Conservation (phyloP, 2,888 invertebrate genomes). For the Nomada goodeniana region DNA sequence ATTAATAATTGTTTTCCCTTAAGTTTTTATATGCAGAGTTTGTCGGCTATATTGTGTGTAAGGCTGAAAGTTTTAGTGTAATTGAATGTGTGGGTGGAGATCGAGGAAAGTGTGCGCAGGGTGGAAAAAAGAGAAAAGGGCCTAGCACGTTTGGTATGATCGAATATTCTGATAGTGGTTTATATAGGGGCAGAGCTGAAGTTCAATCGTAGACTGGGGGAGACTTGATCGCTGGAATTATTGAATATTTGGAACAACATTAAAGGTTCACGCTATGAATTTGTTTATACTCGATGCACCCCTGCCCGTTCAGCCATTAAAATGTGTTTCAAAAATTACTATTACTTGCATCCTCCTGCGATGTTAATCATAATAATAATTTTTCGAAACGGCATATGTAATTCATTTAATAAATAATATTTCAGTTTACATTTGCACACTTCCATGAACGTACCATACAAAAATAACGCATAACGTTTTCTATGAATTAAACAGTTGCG, state of each 20-base stretch:
- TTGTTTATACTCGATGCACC: neutral
- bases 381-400: too few relatives aligned
- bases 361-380: too few relatives aligned
- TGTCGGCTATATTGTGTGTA: neutral
- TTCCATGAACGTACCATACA: too few relatives aligned
- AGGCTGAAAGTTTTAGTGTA: neutral
- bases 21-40: neutral
- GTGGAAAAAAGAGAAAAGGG: neutral
- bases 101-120: neutral
- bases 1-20: neutral
- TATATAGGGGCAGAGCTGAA: neutral
- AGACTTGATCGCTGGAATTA: slow-evolving; percentile 3
- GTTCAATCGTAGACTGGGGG: neutral
- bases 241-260: neutral
- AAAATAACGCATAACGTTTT: too few relatives aligned
- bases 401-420: too few relatives aligned
- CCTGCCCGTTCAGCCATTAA: neutral
- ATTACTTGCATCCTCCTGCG: too few relatives aligned
- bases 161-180: neutral
- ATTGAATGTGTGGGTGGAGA: slow-evolving; percentile 2
- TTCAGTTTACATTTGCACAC: too few relatives aligned
- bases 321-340: too few relatives aligned
- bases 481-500: too few relatives aligned
- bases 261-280: neutral
- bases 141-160: neutral